Base-by-base conservation (phyloP, 2,888 invertebrate species). In the Amphipyra berbera region DNA sequence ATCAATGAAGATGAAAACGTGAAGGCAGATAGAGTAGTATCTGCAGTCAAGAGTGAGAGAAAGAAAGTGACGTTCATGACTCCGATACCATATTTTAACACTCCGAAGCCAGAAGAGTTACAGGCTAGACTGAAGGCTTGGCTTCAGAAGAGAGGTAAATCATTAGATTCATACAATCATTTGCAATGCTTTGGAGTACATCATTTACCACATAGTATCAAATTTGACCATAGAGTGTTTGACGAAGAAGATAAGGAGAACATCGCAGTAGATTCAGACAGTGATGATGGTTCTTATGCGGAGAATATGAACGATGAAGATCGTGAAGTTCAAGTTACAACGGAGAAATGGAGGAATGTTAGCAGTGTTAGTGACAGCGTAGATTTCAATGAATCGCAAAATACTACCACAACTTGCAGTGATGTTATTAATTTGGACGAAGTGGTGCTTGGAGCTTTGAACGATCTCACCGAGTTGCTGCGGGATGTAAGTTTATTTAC, bases 231-330 rank as follows among this genome's bases (percentile, higher is more conserved):
- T 21, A 79, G 84, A 6, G 53, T 75, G 1, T 84, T 84, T 56
- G 89, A 92, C 27, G 95, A 95, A 50, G 95, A 95, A 54, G 90
- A 96, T 76, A 95, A 95, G 73, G 95, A 95, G 64, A 95, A 95
- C 73, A 84, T 93, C 53, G 93, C 94, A 0, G 54, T 92, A 4
- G 90, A 93, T 5, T 87, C 90, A 0, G 93, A 93, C 30, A 89
- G 88, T 38, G 94, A 93, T 68, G 89, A 93, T 76, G 90, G 88
- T 6, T 95, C 95, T 0, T 93, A 82, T 52, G 72, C 79, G 0
- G 92, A 94, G 6, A 90, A 85, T 50, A 88, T 91, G 82, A 91
- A 88, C 33, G 84, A 88, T 3, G 68, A 76, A 30, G 75, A 82
- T 8, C 78, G 87, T 3, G 68, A 76, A 30, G 75, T 82, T 8